Evolutionary conservation across 2,888 invertebrate species (phyloP).

Genomic region (Papilio elwesi): DNA sequence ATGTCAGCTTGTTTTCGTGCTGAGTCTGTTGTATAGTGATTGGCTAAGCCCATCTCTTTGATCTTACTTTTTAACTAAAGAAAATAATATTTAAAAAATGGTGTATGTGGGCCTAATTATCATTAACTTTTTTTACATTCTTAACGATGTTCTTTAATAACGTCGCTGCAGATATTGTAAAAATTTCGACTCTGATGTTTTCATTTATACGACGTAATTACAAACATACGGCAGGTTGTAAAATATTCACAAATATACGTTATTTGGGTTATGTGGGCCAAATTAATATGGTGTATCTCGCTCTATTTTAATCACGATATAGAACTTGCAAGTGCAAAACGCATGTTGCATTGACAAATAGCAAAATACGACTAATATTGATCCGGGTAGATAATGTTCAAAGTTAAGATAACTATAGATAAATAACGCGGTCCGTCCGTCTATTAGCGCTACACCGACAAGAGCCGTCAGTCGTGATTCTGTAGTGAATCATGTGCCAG

Average conservation of each 20-base stretch:
- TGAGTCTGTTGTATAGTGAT: neutral
- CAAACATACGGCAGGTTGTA: neutral
- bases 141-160: slow-evolving; percentile 64
- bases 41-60: neutral
- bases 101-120: slow-evolving; percentile 50
- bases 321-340: neutral
- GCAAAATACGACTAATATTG: slow-evolving; percentile 25
- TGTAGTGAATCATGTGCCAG: slow-evolving; percentile 23
- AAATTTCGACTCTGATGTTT: slow-evolving; percentile 51
- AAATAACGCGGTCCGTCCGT: slow-evolving; percentile 25
- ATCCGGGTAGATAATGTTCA: slow-evolving; percentile 33
- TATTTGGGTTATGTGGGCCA: slow-evolving; percentile 10
- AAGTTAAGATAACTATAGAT: slow-evolving; percentile 30
- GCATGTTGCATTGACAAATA: neutral
- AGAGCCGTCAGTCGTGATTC: slow-evolving; percentile 31
- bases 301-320: neutral
- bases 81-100: slow-evolving; percentile 49
- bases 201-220: slow-evolving; percentile 37
- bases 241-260: slow-evolving; percentile 30
- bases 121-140: slow-evolving; percentile 44
- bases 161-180: slow-evolving; percentile 63
- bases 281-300: neutral
- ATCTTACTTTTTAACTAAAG: neutral
- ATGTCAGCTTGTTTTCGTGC: neutral
- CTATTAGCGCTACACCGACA: slow-evolving; percentile 24